These are phyloP conservation scores for Osmerus mordax DNA, from an alignment of 2,113 vertebrate genomes.

Conservation along the genomic window DNA sequence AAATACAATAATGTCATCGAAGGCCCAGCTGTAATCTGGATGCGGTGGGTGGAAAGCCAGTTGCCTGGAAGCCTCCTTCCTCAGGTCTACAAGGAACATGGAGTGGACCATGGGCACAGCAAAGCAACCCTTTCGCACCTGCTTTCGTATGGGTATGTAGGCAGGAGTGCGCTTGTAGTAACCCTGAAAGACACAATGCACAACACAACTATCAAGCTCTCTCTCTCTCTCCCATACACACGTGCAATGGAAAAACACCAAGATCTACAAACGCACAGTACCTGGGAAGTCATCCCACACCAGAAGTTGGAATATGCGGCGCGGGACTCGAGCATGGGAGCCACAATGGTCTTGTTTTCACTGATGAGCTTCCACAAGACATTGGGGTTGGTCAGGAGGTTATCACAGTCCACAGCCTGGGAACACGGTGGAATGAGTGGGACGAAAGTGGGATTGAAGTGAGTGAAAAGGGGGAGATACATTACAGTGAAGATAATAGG, in stretches of 20 bases:
- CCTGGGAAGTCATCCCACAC: conserved; percentile 93
- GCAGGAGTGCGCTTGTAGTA: conserved; percentile 89
- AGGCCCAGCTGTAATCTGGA: conserved; percentile 85
- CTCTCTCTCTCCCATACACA: not conserved
- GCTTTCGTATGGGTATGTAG: conserved; percentile 86
- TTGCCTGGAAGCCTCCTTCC: conserved; percentile 76
- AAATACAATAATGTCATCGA: conserved; percentile 94
- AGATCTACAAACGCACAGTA: conserved; percentile 35
- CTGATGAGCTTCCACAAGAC: conserved; percentile 80
- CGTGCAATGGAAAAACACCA: no score
- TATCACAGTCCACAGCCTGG: conserved; percentile 85
- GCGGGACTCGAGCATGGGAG: conserved; percentile 89
- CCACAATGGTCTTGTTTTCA: conserved; percentile 87
- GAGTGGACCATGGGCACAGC: conserved; percentile 95
- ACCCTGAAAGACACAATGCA: conserved; percentile 67
- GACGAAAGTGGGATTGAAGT: not conserved
- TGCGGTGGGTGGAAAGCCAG: conserved; percentile 87
- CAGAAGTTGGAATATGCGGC: conserved; percentile 95
- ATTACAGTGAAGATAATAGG: not conserved
- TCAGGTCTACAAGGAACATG: conserved; percentile 86
- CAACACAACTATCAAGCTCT: not conserved
- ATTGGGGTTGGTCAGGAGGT: conserved; percentile 81
- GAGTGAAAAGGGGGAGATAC: not conserved
- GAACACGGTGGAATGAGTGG: not conserved
- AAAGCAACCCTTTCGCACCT: conserved; percentile 82